Evolutionary conservation across 1,140 invertebrate species (phyloP), one percentile per base, ranked within the genome.

Genomic region (Saccostrea echinata): DNA sequence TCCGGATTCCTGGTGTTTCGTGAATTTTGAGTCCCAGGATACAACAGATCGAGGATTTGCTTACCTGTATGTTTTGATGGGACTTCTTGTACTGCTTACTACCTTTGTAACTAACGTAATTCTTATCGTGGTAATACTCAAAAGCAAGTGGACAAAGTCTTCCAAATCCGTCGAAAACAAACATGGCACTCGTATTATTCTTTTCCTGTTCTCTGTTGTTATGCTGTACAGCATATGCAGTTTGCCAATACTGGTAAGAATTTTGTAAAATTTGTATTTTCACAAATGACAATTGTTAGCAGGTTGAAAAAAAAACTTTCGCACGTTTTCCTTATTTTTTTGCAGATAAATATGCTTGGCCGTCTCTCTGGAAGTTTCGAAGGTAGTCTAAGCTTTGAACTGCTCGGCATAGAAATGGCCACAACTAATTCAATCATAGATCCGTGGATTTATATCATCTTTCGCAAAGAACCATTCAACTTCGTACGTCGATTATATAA

Each of bases 1-100:
- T 91, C 94, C 94, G 0, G 91, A 92, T 8, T 94, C 94, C 35
- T 95, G 95, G 95, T 95, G 94, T 88, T 95, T 95, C 91, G 91
- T 95, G 84, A 93, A 94, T 86, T 93, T 93, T 61, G 86, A 82
- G 16, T 89, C 89, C 82, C 84, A 87, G 0, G 71, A 90, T 83
- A 2, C 87, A 6, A 71, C 84, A 84, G 84, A 90, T 80, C 86
- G 88, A 18, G 88, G 92, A 9, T 93, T 93, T 84, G 88, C 90
- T 30, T 91, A 90, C 86, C 85, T 92, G 27, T 94, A 94, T 81
- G 91, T 92, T 13, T 87, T 87, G 6, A 51, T 93, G 21, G 93
- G 92, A 16, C 85, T 94, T 18, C n/a, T 92, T 9, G 88, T 93
- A 43, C 93, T 94, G 68, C 53, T 84, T 4, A 71, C 92, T n/a